Base-by-base conservation (phyloP, 1,140 invertebrate species). In the Drosophila dunni region DNA sequence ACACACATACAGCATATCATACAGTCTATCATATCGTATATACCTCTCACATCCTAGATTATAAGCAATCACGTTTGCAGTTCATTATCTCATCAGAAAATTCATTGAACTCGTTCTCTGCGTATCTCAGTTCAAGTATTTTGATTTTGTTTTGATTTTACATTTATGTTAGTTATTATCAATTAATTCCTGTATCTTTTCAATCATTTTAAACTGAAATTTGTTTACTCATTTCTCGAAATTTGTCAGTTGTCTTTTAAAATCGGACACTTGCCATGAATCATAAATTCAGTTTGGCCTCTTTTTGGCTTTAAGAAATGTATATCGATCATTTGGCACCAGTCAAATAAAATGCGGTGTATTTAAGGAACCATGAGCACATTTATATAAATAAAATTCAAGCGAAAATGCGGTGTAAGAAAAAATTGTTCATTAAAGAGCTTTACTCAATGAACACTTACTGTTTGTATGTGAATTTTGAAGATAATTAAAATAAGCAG, bases 61-160 rank as follows among this genome's bases (percentile, higher is more conserved):
- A 75, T 54, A 76, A 77, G 61, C 48, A 79, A 77, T 86, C 83
- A 88, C 79, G 83, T 88, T 82, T 82, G 58, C 60, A 76, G 51
- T 66, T 58, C 53, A 66, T 66, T 84, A 84, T 84, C 83, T 86
- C 58, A 36, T 24, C n/a, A 50, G 45, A 65, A 64, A 40, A 79
- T 82, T 78, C 82, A 75, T 72, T 78, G 83, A 86, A 86, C 83
- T 86, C 75, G 77, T 63, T 29, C 62, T 29, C 42, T 10, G 56
- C 34, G 40, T 40, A 40, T 42, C 40, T 42, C 5, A 42, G n/a
- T 6, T 13, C 40, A 42, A 42, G 40, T 29, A 40, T 57, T 24
- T 48, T 15, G 24, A 54, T 8, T 29, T 29, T 29, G 1, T 29
- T 29, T 29, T 29, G 9, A 38, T 38, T 66, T 40, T 29, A 34